Base-by-base conservation (phyloP, 1,140 invertebrate species). In the Papilio helenus region DNA sequence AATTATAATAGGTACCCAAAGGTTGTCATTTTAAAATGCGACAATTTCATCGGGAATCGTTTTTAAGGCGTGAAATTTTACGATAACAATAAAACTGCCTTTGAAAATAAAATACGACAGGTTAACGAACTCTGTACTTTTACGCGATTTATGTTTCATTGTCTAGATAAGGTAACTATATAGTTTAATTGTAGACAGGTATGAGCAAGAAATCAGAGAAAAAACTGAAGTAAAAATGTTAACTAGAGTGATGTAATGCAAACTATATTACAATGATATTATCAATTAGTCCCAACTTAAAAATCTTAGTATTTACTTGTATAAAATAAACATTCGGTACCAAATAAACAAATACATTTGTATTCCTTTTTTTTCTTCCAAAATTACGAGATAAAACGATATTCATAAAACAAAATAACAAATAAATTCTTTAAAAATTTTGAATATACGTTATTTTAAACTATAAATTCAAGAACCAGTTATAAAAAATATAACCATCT, bases 31-130 rank as follows among this genome's bases (percentile, higher is more conserved):
- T 29, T 68, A 68, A 34, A 68, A 34, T 68, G 39, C n/a, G 18
- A 20, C 39, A 44, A 49, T 16, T 20, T 74, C 20, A 51, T 14
- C 7, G 12, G n/a, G 23, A 74, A 74, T 74, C 42, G 44, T 74
- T 74, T 73, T 74, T 18, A 74, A 74, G 42, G 44, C 39, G 72
- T 51, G 72, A 74, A 74, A 74, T 74, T 74, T 74, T 74, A 74
- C 20, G 72, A 74, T 74, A 49, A 23, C 72, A 74, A 74, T 74
- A 46, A 74, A 74, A 49, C 20, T 49, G 8, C 44, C 72, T 74
- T 49, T n/a, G 39, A 23, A 49, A 74, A 74, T 74, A 74, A 74
- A 74, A 74, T 49, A 26, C 20, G 12, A 7, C 3, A 46, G 72
- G 39, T 74, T 14, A 46, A 46, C 72, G 72, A 74, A 74, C 72